phyloP scores from a whole-genome alignment of 2,888 invertebrate genomes.

The Aplocera efformata region DNA sequence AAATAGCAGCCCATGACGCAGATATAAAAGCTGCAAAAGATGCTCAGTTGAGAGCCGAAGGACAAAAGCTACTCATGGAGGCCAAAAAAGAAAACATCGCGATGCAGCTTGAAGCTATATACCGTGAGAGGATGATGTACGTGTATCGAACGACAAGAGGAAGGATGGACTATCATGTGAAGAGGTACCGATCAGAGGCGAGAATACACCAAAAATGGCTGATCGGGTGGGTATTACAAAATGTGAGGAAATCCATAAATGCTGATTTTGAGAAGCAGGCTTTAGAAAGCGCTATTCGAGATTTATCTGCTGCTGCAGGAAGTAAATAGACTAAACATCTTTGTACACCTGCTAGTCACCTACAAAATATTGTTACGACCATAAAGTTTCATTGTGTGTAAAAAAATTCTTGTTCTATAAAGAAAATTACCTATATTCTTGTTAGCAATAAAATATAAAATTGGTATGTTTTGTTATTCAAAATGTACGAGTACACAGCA shows the following conservation, averaged over 20 bases:
- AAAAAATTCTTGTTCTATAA: no score
- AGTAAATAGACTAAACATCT: no score
- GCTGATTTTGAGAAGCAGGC: constrained; percentile 94
- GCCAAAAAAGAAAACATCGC: constrained; percentile 95
- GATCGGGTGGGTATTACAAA: constrained; percentile 93
- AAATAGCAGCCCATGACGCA: constrained; percentile 67
- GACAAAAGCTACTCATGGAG: constrained; percentile 86
- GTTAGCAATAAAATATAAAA: constrained; percentile 8
- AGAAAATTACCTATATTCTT: no score
- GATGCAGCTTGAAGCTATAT: constrained; percentile 96
- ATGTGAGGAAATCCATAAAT: constrained; percentile 88
- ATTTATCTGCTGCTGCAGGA: constrained; percentile 86
- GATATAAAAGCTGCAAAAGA: constrained; percentile 83
- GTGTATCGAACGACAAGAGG: constrained; percentile 83
- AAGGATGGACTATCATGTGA: constrained; percentile 94
- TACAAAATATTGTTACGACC: constrained; percentile 1
- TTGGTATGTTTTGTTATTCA: constrained; percentile 2
- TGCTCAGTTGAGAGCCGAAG: constrained; percentile 87
- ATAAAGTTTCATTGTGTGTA: no score
- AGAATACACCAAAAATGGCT: constrained; percentile 95
- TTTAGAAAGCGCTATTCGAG: constrained; percentile 90
- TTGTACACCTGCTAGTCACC: no score
- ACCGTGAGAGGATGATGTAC: constrained; percentile 82
- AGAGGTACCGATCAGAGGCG: constrained; percentile 86
- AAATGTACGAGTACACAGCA: constrained; percentile 4